phyloP scores from a whole-genome alignment of 1,140 invertebrate genomes.

The Lordiphosa collinella region DNA sequence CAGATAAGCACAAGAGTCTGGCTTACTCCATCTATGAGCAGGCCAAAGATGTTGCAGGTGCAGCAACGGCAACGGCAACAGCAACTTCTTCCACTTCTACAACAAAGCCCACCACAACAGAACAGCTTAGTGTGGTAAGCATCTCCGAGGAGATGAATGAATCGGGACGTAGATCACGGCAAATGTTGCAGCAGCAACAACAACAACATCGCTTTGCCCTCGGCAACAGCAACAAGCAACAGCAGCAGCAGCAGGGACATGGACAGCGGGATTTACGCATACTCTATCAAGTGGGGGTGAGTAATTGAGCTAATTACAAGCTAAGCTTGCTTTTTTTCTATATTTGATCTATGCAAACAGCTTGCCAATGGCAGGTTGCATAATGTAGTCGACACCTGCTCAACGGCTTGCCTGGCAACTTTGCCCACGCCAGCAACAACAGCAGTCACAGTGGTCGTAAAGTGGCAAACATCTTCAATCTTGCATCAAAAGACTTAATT shows the following conservation, averaged over 20 bases:
- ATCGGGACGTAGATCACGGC: constrained; percentile 47
- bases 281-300: constrained; percentile 78
- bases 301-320: constrained; percentile 47
- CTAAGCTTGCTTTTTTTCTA: neutral
- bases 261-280: constrained; percentile 60
- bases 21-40: constrained; percentile 55
- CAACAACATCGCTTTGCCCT: constrained; percentile 34
- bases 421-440: constrained; percentile 50
- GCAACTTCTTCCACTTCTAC: constrained; percentile 21
- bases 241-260: constrained; percentile 36
- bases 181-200: constrained; percentile 62
- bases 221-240: constrained; percentile 26
- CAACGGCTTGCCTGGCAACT: constrained; percentile 31
- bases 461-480: no score
- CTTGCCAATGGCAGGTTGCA: constrained; percentile 58
- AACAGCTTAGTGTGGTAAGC: constrained; percentile 53
- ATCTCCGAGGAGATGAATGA: constrained; percentile 37
- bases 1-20: constrained; percentile 62
- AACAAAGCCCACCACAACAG: constrained; percentile 23
- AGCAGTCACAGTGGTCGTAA: no score
- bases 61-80: constrained; percentile 17
- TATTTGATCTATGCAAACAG: constrained; percentile 61
- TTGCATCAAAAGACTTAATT: no score
- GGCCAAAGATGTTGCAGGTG: constrained; percentile 10
- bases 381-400: constrained; percentile 73